A percentile compares a stretch with the other conserved stretches of the same genome.
These are phyloP conservation scores for Sipunculus nudus DNA, from an alignment of 2,888 invertebrate species.

Conservation along the genomic window DNA sequence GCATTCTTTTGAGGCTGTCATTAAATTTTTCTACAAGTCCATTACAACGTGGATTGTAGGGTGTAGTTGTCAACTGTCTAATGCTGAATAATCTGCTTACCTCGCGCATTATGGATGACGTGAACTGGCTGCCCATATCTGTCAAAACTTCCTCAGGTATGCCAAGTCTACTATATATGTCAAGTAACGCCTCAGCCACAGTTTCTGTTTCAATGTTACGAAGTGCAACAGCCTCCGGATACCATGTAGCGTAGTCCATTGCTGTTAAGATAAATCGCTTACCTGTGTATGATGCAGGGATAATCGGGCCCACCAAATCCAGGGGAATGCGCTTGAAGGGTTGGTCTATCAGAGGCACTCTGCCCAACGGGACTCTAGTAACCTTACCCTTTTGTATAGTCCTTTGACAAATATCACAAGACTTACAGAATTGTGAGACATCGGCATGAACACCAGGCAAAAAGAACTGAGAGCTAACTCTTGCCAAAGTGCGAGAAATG, in stretches of 20 bases:
- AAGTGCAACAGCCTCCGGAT: constrained; percentile 13
- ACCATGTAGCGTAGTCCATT: constrained; percentile 32
- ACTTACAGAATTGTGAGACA: no score
- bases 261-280: constrained; percentile 33
- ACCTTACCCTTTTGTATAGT: no score
- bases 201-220: constrained; percentile 12
- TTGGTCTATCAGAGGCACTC: no score
- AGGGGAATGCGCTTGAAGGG: no score
- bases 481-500: no score
- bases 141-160: constrained; percentile 33
- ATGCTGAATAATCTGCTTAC: constrained; percentile 27
- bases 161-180: constrained; percentile 30
- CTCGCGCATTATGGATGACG: constrained; percentile 29
- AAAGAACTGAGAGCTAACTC: no score
- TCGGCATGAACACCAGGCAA: no score
- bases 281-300: constrained; percentile 26
- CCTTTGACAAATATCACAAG: no score
- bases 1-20: constrained; percentile 29
- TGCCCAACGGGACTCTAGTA: no score
- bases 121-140: constrained; percentile 41
- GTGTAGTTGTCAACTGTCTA: constrained; percentile 22
- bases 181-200: constrained; percentile 39
- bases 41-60: constrained; percentile 33
- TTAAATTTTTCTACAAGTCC: constrained; percentile 35
- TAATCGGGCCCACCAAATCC: no score